Conservation (phyloP, 1,140 invertebrate genomes). For the Druon quercuslanigerum region DNA sequence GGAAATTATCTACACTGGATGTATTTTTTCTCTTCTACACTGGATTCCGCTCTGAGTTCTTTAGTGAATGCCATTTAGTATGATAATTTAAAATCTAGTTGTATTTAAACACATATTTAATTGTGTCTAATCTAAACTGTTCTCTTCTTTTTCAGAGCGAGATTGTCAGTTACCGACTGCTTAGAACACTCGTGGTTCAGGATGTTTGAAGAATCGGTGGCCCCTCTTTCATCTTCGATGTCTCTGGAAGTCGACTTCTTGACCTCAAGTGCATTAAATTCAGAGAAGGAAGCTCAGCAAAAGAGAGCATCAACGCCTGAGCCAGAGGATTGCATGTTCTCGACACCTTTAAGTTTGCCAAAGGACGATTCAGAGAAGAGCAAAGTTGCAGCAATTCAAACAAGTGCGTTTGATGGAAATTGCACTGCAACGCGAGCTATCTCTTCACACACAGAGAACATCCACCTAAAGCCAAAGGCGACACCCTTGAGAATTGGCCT, state of each 20-base stretch:
- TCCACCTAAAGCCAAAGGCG: constrained; percentile 48
- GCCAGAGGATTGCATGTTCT: constrained; percentile 18
- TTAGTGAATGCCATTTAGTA: no score
- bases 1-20: not conserved
- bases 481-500: constrained; percentile 63
- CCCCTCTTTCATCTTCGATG: constrained; percentile 41
- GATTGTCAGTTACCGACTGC: constrained; percentile 80
- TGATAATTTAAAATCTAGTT: no score
- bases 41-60: not conserved
- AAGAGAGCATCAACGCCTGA: constrained; percentile 35
- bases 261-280: constrained; percentile 16
- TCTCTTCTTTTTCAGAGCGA: constrained; percentile 74
- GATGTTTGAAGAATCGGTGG: constrained; percentile 58
- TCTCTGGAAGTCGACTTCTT: constrained; percentile 30
- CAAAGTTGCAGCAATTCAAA: constrained; percentile 19
- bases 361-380: constrained; percentile 30
- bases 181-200: constrained; percentile 80
- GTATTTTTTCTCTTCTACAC: no score
- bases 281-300: constrained; percentile 36
- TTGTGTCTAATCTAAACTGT: no score
- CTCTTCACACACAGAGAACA: constrained; percentile 50
- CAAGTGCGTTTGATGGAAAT: constrained; percentile 39
- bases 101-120: no score
- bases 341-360: constrained; percentile 6
- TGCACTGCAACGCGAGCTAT: constrained; percentile 9